Conservation (phyloP, 2,888 invertebrate genomes). For the Hydriomena furcata region DNA sequence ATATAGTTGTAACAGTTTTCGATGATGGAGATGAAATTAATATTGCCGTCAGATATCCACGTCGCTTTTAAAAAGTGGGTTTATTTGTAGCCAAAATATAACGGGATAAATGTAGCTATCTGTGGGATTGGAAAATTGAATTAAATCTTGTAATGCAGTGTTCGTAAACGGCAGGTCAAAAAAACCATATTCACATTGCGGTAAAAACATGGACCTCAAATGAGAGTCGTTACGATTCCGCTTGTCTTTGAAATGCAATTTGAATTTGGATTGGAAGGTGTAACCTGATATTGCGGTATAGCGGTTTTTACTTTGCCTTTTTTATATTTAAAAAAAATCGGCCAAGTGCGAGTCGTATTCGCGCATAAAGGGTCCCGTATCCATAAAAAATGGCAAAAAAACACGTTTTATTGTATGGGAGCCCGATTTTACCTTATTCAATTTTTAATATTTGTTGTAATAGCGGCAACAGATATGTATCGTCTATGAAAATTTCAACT, state of each 20-base stretch:
- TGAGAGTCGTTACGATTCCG: conserved; percentile 4
- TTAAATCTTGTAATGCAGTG: not conserved
- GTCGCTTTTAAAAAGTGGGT: not conserved
- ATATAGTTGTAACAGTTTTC: too few relatives aligned
- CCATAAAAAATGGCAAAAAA: too few relatives aligned
- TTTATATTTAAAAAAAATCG: not conserved
- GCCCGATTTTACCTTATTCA: too few relatives aligned
- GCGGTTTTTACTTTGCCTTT: not conserved
- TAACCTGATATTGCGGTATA: conserved; percentile 16
- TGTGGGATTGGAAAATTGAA: not conserved
- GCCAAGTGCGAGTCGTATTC: too few relatives aligned
- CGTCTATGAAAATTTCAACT: too few relatives aligned
- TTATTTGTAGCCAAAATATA: not conserved
- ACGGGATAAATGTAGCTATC: not conserved
- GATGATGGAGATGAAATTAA: not conserved
- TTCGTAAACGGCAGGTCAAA: conserved; percentile 5
- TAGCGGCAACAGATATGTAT: too few relatives aligned
- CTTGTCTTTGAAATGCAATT: conserved; percentile 17
- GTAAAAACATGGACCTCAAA: conserved; percentile 16
- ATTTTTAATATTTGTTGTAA: too few relatives aligned
- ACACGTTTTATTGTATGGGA: too few relatives aligned
- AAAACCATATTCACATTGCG: conserved; percentile 1
- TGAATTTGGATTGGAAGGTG: conserved; percentile 9
- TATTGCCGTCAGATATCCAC: not conserved
- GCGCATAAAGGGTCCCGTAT: too few relatives aligned